These are phyloP conservation scores for Bos taurus DNA, from an alignment of 2,113 vertebrate species.

Conservation along the genomic window DNA sequence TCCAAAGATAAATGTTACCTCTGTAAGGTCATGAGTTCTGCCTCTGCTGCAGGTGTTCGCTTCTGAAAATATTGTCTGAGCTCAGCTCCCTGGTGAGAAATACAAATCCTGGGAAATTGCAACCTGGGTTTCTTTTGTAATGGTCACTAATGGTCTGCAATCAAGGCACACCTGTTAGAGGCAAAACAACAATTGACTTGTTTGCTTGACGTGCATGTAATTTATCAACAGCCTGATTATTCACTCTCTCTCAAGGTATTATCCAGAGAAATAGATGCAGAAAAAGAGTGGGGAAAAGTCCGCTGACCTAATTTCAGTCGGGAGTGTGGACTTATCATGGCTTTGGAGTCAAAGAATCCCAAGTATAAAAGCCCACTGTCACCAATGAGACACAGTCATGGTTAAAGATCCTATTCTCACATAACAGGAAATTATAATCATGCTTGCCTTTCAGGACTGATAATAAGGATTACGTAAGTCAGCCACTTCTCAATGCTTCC, in stretches of 20 bases:
- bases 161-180: conserved; percentile 41
- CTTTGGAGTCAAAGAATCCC: not conserved
- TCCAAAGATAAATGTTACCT: not conserved
- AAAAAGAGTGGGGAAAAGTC: not conserved
- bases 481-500: not conserved
- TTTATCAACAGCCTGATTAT: conserved; percentile 44
- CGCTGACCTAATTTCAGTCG: not conserved
- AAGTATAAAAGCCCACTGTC: not conserved
- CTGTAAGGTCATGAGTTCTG: not conserved
- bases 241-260: not conserved
- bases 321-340: not conserved
- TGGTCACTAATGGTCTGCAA: conserved; percentile 40
- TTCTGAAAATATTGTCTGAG: conserved; percentile 48
- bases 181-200: not conserved
- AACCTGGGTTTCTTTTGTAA: conserved; percentile 22
- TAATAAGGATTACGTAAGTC: not conserved
- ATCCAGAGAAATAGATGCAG: not conserved
- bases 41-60: conserved; percentile 37
- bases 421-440: no score
- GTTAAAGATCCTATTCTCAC: not conserved
- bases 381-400: not conserved
- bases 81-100: conserved; percentile 52
- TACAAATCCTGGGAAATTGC: conserved; percentile 13
- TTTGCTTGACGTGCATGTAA: not conserved
- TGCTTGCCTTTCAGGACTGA: not conserved